Evolutionary conservation across 1,140 invertebrate species (phyloP).

Genomic region (Drosophila nikananu): DNA sequence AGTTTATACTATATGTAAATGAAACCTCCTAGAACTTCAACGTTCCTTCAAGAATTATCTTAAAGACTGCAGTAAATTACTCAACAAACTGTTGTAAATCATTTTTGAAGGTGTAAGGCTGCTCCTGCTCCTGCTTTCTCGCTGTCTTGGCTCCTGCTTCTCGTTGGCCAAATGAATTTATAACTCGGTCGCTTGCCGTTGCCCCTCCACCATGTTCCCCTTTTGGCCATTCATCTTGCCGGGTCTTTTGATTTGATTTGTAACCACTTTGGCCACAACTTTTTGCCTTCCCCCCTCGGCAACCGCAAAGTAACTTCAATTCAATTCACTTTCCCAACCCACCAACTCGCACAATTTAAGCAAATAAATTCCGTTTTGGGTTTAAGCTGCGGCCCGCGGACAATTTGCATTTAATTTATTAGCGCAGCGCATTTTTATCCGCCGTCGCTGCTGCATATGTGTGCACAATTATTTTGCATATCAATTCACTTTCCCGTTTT

Average conservation of each 20-base stretch:
- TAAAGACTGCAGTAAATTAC: not conserved
- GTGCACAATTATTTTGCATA: conserved; percentile 51
- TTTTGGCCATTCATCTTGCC: conserved; percentile 42
- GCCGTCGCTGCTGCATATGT: conserved; percentile 40
- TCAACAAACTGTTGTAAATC: not conserved
- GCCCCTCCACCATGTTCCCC: not conserved
- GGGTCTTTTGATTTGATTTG: conserved; percentile 62
- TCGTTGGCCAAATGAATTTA: conserved; percentile 66
- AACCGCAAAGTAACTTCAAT: conserved; percentile 51
- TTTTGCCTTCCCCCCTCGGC: conserved; percentile 15
- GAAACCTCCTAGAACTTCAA: no score
- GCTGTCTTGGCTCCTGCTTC: conserved; percentile 32
- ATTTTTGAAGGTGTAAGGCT: conserved; percentile 20
- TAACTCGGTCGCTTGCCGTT: conserved; percentile 35
- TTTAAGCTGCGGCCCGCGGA: conserved; percentile 30
- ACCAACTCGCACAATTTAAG: conserved; percentile 29
- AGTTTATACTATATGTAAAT: no score
- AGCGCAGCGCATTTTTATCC: conserved; percentile 31
- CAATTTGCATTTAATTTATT: conserved; percentile 55
- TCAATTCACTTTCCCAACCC: conserved; percentile 32
- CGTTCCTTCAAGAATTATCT: not conserved
- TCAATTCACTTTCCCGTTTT: conserved; percentile 31
- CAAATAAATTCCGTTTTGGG: conserved; percentile 46
- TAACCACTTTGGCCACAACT: conserved; percentile 54
- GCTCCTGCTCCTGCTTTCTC: not conserved